Evolutionary conservation across 30 jellyfish, hydroid and myxozoan genomes (phyloP).

Genomic region (Catostylus mosaicus): DNA sequence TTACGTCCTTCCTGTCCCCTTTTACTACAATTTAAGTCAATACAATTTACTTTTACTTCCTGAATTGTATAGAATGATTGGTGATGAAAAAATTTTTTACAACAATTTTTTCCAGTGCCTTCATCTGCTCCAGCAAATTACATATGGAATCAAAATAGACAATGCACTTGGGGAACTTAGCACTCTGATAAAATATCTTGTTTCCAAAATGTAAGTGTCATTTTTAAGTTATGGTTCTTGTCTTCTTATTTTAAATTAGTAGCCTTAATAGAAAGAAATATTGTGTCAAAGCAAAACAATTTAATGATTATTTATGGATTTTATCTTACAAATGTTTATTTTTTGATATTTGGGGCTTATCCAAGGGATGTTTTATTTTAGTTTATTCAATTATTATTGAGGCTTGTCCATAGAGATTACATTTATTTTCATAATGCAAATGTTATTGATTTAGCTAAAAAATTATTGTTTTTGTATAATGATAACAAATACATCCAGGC

Average conservation of each 20-base stretch:
- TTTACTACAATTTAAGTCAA: too few species aligned
- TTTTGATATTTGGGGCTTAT: too few species aligned
- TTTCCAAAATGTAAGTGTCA: slow-evolving; percentile 48
- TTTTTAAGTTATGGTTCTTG: background rate
- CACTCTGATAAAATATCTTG: slow-evolving; percentile 34
- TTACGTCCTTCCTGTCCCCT: background rate
- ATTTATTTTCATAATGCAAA: too few species aligned
- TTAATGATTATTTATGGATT: too few species aligned
- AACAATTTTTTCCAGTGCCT: slow-evolving; percentile 17
- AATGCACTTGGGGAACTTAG: slow-evolving; percentile 35
- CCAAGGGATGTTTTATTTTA: too few species aligned
- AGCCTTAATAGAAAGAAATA: background rate
- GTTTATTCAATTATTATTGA: too few species aligned
- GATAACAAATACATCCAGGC: background rate
- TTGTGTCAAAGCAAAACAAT: too few species aligned
- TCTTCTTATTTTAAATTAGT: background rate
- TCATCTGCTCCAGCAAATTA: slow-evolving; percentile 49
- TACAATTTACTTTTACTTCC: too few species aligned
- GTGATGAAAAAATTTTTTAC: background rate
- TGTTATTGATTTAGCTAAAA: too few species aligned
- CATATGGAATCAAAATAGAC: slow-evolving; percentile 48
- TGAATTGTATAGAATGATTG: background rate
- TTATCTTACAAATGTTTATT: too few species aligned
- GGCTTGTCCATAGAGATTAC: too few species aligned
- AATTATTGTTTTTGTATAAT: background rate